Percentiles rank a stretch among this genome's conserved stretches.
phyloP scores from a whole-genome alignment of 2,888 invertebrate genomes.

The Strigamia maritima region DNA sequence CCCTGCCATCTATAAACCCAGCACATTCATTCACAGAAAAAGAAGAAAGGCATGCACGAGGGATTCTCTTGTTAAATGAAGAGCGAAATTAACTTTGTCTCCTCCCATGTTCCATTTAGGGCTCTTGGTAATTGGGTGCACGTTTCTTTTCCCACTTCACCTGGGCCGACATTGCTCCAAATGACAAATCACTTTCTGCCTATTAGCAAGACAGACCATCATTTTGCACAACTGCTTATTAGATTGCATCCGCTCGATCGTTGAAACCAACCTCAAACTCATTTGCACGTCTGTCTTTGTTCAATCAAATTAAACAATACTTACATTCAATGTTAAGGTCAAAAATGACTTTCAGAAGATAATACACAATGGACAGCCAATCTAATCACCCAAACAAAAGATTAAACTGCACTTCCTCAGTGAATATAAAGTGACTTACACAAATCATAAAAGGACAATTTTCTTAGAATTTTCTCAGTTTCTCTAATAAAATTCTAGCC shows the following conservation, averaged over 20 bases:
- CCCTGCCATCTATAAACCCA: not conserved
- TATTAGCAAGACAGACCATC: slow-evolving; percentile 9
- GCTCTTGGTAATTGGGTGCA: slow-evolving; percentile 8
- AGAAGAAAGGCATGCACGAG: not conserved
- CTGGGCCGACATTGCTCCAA: not conserved
- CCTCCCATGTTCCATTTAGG: slow-evolving; percentile 9
- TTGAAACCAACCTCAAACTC: not conserved
- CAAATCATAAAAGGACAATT: no score
- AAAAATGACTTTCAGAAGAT: no score
- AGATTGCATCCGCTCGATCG: not conserved
- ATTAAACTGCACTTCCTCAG: no score
- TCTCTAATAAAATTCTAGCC: no score
- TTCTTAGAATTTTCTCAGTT: no score
- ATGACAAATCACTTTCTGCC: slow-evolving; percentile 5
- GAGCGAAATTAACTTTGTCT: slow-evolving; percentile 15
- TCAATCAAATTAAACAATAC: no score
- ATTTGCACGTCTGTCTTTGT: not conserved
- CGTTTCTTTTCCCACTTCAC: slow-evolving; percentile 3
- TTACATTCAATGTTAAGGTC: no score
- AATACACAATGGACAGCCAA: no score
- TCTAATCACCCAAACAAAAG: no score
- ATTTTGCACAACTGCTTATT: not conserved
- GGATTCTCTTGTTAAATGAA: slow-evolving; percentile 15
- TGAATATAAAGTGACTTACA: no score
- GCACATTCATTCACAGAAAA: not conserved